Evolutionary conservation across 1,140 invertebrate genomes (phyloP).

Genomic region (Drosophila kanapiae): DNA sequence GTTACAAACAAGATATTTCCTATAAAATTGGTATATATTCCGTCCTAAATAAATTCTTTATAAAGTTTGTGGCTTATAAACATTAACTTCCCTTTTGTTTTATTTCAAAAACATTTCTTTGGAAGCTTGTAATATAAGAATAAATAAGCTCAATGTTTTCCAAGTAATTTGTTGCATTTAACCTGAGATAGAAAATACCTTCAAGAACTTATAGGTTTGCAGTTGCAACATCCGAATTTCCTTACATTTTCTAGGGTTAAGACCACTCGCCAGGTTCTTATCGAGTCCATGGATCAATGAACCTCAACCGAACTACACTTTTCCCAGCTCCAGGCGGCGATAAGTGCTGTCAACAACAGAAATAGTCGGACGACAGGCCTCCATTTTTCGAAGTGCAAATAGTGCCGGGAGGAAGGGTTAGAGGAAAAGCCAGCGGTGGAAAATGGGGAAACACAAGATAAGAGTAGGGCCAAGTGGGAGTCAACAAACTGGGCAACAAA

Average conservation of each 20-base stretch:
- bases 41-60: neutral
- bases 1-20: too few species aligned
- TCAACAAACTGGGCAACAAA: conserved; percentile 60
- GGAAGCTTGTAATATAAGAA: neutral
- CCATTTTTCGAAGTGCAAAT: conserved; percentile 56
- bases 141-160: too few species aligned
- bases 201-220: conserved; percentile 13
- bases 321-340: conserved; percentile 36
- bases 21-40: too few species aligned
- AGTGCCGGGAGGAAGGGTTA: neutral
- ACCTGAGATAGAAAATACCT: neutral
- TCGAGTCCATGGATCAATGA: conserved; percentile 72
- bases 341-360: conserved; percentile 55
- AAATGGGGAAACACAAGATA: conserved; percentile 36
- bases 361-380: conserved; percentile 40
- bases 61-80: neutral
- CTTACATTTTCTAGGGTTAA: conserved; percentile 20
- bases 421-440: neutral
- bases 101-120: neutral
- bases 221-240: neutral
- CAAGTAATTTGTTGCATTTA: too few species aligned
- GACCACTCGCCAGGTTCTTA: conserved; percentile 33
- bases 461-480: conserved; percentile 41
- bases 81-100: neutral
- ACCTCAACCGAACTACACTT: conserved; percentile 58